Conservation (phyloP, 2,113 vertebrate species). For the Hyla sarda region DNA sequence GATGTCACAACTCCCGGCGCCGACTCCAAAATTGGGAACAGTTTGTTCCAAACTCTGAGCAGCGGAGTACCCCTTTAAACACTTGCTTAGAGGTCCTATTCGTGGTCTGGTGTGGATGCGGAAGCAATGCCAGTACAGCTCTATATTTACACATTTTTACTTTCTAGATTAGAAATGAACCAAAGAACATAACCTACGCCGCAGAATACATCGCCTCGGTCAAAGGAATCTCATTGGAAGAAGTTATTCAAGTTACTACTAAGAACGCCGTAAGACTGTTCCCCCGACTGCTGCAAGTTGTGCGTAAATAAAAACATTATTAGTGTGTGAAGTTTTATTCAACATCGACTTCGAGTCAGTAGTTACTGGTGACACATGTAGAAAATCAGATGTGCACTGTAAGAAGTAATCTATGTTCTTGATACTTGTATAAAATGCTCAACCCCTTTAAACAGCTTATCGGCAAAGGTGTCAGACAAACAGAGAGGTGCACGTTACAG, state of each 20-base stretch:
- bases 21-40: no score
- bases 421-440: no score
- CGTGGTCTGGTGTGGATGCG: no score
- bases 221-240: constrained; percentile 87
- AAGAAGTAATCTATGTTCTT: not conserved
- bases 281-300: constrained; percentile 78
- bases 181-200: constrained; percentile 83
- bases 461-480: no score
- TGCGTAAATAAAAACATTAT: constrained; percentile 62
- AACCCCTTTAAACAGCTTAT: no score
- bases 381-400: not conserved
- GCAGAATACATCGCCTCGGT: constrained; percentile 89
- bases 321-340: not conserved
- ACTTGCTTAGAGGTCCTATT: no score
- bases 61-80: no score
- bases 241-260: constrained; percentile 84
- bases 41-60: no score
- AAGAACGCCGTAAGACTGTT: constrained; percentile 88
- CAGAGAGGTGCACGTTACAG: no score
- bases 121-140: no score
- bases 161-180: constrained; percentile 92
- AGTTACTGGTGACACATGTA: not conserved
- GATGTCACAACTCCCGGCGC: no score
- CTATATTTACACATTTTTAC: no score
- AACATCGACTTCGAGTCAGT: not conserved